These are phyloP conservation scores for Akabosia matsudoensis DNA, from an alignment of 1,140 invertebrate species.

Conservation along the genomic window DNA sequence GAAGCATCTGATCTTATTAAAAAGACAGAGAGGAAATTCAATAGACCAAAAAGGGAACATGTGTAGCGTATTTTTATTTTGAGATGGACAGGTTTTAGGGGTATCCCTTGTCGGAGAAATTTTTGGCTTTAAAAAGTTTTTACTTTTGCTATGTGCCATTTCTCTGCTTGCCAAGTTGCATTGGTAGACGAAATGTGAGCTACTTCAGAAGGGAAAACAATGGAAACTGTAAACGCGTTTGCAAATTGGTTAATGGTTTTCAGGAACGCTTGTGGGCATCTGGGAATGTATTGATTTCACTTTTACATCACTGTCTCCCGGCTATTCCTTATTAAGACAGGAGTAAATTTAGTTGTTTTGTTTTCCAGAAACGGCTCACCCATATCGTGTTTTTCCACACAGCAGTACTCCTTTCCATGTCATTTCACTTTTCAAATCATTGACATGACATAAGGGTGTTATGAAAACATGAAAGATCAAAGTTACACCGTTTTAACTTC, in stretches of 20 bases:
- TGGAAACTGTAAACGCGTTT: background rate
- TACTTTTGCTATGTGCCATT: no score
- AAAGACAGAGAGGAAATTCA: constrained; percentile 2
- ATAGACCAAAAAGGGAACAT: background rate
- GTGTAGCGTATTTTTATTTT: background rate
- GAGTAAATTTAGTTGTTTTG: background rate
- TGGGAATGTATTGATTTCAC: background rate
- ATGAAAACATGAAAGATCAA: constrained; percentile 22
- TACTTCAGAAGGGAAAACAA: background rate
- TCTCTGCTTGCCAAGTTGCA: no score
- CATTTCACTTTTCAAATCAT: constrained; percentile 10
- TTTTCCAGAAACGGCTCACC: constrained; percentile 2
- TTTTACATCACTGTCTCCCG: background rate
- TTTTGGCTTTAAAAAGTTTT: background rate
- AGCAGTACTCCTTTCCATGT: constrained; percentile 12
- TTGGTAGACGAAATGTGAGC: constrained; percentile 9
- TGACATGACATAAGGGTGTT: constrained; percentile 19
- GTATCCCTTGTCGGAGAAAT: background rate
- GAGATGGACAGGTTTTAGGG: background rate
- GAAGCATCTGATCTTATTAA: constrained; percentile 21
- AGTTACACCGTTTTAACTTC: constrained; percentile 19
- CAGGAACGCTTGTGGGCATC: background rate
- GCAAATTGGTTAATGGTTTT: constrained; percentile 9
- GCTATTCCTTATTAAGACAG: constrained; percentile 10
- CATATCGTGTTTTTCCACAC: constrained; percentile 3